Evolutionary conservation across 2,113 vertebrate genomes (phyloP), one percentile per base, ranked within the genome.

Genomic region (Salminus brasiliensis): DNA sequence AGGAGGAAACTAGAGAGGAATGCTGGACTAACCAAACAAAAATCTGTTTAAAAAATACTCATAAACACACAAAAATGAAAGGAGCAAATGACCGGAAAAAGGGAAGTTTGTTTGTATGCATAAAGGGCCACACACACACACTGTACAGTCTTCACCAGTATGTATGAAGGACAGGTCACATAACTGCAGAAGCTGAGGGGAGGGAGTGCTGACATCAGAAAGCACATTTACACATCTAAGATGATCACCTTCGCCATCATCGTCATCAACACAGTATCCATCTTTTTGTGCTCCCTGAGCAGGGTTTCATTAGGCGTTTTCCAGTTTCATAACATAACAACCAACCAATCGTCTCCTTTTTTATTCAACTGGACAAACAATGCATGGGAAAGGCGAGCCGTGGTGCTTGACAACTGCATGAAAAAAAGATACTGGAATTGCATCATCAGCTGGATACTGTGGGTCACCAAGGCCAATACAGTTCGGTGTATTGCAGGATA

Each of bases 1-100:
- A 29, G 41, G n/a, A 76, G 45, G 15, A 16, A 45, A 16, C 55
- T 62, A 6, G 29, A 76, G 25, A 74, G 11, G 13, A 27, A 67
- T 25, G 25, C 74, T 60, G 67, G 76, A 34, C 32, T 39, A 63
- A 63, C 21, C 60, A 73, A 82, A 73, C 43, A 74, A 77, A 79
- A 82, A 80, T 78, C 62, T 82, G 77, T 79, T 84, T n/a, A n/a
- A 45, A 79, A 79, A 65, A 65, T 65, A 66, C 73, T 57, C 47
- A 39, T 15, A 74, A 75, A 55, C 71, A 63, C 53, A 73, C 67
- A 78, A 70, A 72, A 65, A 68, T 1, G 36, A 39, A 72, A n/a
- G 6, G 21, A 49, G 21, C 15, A 49, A 49, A 49, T 21, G 21
- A 49, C 45, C 16, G 45, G 65, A 45, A 59, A 71, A 79, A 76